phyloP scores from a whole-genome alignment of 2,797 vertebrate genomes.

The Lemur catta region DNA sequence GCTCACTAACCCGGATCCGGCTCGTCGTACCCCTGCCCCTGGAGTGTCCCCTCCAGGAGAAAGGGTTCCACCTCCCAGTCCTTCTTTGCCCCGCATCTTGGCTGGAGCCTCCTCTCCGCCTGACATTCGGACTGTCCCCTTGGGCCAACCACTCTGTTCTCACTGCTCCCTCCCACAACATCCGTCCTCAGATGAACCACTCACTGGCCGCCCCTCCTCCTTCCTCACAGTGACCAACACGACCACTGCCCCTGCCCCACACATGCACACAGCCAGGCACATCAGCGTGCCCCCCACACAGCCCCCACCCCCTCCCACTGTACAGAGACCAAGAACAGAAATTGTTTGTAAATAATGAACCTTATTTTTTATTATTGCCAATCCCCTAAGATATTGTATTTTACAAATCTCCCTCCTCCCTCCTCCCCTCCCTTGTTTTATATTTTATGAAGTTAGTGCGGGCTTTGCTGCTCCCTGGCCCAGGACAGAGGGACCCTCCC shows the following conservation, averaged over 20 bases:
- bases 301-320: conserved; percentile 76
- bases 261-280: not conserved
- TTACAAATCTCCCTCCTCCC: conserved; percentile 85
- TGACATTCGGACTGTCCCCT: conserved; percentile 47
- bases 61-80: conserved; percentile 29
- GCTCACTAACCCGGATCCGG: conserved; percentile 42
- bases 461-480: conserved; percentile 82
- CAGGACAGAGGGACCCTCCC: conserved; percentile 61
- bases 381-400: conserved; percentile 89
- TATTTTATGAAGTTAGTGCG: conserved; percentile 88
- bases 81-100: not conserved
- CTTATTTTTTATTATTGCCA: conserved; percentile 89
- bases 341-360: conserved; percentile 90
- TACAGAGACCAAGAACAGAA: conserved; percentile 89
- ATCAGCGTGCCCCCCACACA: not conserved
- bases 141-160: conserved; percentile 39
- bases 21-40: conserved; percentile 49
- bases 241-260: conserved; percentile 70
- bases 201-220: conserved; percentile 75
- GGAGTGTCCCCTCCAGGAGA: conserved; percentile 74
- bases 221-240: conserved; percentile 30
- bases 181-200: conserved; percentile 71
- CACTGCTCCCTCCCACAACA: not conserved
- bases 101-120: not conserved
- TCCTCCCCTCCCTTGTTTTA: conserved; percentile 83